These are phyloP conservation scores for Meleagris gallopavo DNA, from an alignment of 2,113 vertebrate species.

Conservation along the genomic window DNA sequence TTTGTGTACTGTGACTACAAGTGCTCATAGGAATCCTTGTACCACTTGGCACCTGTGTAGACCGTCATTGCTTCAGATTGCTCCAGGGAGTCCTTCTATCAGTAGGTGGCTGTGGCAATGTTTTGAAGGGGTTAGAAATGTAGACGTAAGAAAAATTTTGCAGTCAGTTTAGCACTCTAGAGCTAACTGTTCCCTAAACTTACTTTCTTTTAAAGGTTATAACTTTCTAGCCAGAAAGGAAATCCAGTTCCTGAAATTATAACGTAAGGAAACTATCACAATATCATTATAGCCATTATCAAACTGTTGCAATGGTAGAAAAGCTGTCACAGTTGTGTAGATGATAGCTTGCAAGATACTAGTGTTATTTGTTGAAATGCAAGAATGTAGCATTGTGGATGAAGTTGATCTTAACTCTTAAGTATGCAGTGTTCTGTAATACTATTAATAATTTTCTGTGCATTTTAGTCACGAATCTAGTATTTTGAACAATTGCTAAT, in stretches of 20 bases:
- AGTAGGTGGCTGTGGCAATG: not conserved
- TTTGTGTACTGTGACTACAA: not conserved
- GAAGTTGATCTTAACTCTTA: not conserved
- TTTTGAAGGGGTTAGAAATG: not conserved
- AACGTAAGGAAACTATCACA: not conserved
- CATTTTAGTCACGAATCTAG: not conserved
- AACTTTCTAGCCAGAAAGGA: not conserved
- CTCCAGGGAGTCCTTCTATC: not conserved
- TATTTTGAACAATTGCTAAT: not conserved
- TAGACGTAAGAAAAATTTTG: not conserved
- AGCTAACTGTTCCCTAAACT: not conserved
- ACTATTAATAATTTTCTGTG: not conserved
- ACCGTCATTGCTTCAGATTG: accelerated
- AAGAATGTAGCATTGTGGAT: not conserved
- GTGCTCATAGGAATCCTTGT: not conserved
- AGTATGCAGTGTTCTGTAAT: not conserved
- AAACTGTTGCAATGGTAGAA: not conserved
- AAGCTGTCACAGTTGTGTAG: not conserved
- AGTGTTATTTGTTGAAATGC: not conserved
- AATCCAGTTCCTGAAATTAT: not conserved
- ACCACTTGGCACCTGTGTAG: not conserved
- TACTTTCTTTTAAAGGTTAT: not conserved
- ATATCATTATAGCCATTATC: not conserved
- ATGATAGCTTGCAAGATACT: not conserved
- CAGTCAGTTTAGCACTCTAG: not conserved